Percentiles rank a stretch among this genome's conserved stretches.
These are phyloP conservation scores for Andrena praecox DNA, from an alignment of 2,888 invertebrate genomes.

Conservation along the genomic window DNA sequence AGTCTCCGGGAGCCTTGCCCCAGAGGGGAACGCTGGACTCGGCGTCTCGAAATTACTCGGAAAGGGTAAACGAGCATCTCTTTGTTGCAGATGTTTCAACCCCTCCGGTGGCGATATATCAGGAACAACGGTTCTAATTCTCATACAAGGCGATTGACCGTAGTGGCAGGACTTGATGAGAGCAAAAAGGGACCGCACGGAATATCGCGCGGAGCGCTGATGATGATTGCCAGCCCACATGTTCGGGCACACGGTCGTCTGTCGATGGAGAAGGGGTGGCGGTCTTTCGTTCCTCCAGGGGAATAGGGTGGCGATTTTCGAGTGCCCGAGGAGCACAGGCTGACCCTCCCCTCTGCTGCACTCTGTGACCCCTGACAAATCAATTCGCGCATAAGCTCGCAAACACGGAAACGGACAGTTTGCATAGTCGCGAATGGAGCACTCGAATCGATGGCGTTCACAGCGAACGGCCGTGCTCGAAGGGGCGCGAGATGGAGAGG, in stretches of 20 bases:
- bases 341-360: constrained; percentile 29
- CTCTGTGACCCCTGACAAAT: constrained; percentile 76
- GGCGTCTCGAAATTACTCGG: constrained; percentile 19
- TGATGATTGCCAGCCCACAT: constrained; percentile 82
- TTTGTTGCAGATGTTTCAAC: constrained; percentile 56
- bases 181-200: constrained; percentile 62
- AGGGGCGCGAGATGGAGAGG: background rate
- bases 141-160: constrained; percentile 26
- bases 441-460: constrained; percentile 20
- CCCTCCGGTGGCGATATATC: constrained; percentile 32
- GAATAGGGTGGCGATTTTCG: constrained; percentile 75
- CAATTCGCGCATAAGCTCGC: constrained; percentile 83
- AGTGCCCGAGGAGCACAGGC: constrained; percentile 69
- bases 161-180: constrained; percentile 49
- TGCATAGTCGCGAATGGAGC: constrained; percentile 67
- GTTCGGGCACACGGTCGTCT: constrained; percentile 77
- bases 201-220: constrained; percentile 70
- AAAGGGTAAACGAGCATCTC: constrained; percentile 53
- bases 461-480: constrained; percentile 10
- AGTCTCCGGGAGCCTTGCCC: background rate
- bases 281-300: constrained; percentile 58
- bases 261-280: constrained; percentile 38
- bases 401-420: constrained; percentile 78
- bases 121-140: constrained; percentile 49
- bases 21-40: background rate